Base-by-base conservation (phyloP, 2,888 invertebrate genomes). In the Conus canariensis region DNA sequence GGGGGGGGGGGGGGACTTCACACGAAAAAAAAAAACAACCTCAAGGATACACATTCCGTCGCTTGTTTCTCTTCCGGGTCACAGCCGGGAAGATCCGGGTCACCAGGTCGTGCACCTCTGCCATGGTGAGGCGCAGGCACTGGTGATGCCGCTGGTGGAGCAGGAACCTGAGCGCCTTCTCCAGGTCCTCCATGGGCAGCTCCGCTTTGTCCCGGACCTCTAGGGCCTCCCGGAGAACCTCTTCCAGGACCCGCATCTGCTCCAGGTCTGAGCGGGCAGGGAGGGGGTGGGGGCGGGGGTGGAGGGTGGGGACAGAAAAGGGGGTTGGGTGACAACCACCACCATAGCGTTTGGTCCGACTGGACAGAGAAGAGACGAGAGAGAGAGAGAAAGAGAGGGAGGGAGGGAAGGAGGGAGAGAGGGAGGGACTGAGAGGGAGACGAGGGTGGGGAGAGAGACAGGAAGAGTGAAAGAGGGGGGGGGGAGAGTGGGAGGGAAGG, bases 21-120 rank as follows among this genome's bases (percentile, higher is more conserved):
- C 45, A 4, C 45, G 3, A 45, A 45, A 45, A 45, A 45, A 45
- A 45, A 45, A 45, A 45, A 30, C 30, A 30, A 30, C 30, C 30
- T 30, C 60, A 88, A 88, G 88, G 88, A 88, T 88, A 88, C 88
- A 83, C 83, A 12, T 88, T 83, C 14, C 56, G 30, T 7, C 83
- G 30, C 14, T 67, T 88, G 88, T 83, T 88, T 22, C 45, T 64
- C 67, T 83, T 83, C 19, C 59, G 22, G 8, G 30, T 60, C 83
- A 88, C 83, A 2, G 7, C 10, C 7, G 83, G 83, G 67, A 64
- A 64, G 22, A 82, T 19, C 16, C 1, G 22, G 60, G 64, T 83
- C 60, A 64, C 83, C 59, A 22, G 64, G 67, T 88, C 45, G 19
- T 45, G 67, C n/a, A 88, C 67, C 25, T 82, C 88, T 16, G n/a